A percentile compares a stretch with the other conserved stretches of the same genome.
Conservation (phyloP, 2,888 invertebrate genomes). For the Ichneumon xanthorius region DNA sequence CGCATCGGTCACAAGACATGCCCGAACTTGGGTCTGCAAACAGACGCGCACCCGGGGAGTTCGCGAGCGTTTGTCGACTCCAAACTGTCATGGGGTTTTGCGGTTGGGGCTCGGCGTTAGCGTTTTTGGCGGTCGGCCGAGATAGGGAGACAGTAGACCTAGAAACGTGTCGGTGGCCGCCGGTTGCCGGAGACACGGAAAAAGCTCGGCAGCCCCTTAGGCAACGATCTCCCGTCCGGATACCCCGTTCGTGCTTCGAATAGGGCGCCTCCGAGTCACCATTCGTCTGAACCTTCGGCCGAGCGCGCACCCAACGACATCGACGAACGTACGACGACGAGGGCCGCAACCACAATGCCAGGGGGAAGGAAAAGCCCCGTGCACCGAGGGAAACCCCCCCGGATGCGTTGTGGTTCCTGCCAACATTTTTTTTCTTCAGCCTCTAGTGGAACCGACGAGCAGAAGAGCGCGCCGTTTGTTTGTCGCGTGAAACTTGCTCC, state of each 20-base stretch:
- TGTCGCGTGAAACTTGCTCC: constrained; percentile 60
- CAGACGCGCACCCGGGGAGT: constrained; percentile 18
- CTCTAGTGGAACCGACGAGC: constrained; percentile 42
- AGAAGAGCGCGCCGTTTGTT: constrained; percentile 62
- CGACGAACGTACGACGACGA: constrained; percentile 46
- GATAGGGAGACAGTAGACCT: constrained; percentile 37
- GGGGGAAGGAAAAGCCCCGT: constrained; percentile 31
- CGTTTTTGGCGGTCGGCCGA: constrained; percentile 65
- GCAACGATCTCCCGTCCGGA: constrained; percentile 39
- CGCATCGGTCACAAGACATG: constrained; percentile 28
- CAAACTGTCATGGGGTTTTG: constrained; percentile 55
- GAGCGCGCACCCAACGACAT: constrained; percentile 19
- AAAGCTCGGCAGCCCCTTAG: constrained; percentile 55
- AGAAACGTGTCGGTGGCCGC: constrained; percentile 28
- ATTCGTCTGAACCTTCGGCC: constrained; percentile 59
- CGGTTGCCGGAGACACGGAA: constrained; percentile 42
- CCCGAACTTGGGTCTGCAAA: constrained; percentile 53
- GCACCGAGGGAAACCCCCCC: constrained; percentile 36
- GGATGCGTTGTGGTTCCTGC: constrained; percentile 61
- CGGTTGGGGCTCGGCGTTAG: constrained; percentile 43
- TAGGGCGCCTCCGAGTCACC: constrained; percentile 47
- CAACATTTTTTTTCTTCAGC: constrained; percentile 40
- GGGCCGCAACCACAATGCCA: constrained; percentile 27
- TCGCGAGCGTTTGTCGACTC: constrained; percentile 61
- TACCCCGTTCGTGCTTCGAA: constrained; percentile 62